These are phyloP conservation scores for Amniataba percoides DNA, from an alignment of 2,797 vertebrate genomes.

Conservation along the genomic window DNA sequence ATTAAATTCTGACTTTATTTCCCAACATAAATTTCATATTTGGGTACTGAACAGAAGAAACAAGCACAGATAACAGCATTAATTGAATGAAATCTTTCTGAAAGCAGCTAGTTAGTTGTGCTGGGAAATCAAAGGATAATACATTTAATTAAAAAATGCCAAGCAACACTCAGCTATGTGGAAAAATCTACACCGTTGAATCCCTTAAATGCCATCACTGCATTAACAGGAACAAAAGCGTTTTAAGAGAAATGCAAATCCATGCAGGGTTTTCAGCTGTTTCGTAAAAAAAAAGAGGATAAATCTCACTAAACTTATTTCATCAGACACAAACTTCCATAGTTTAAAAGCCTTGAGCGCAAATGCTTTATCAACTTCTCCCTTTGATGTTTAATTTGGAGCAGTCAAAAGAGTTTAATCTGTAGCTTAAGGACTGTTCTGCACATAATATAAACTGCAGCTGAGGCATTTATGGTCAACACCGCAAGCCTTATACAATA, in stretches of 20 bases:
- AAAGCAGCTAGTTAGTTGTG: not conserved
- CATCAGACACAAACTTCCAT: not conserved
- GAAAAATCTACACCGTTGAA: not conserved
- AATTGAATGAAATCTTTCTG: not conserved
- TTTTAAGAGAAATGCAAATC: not conserved
- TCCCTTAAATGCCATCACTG: not conserved
- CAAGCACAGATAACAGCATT: not conserved
- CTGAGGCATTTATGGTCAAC: constrained; percentile 26
- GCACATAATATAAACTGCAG: constrained; percentile 26
- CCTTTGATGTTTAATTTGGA: constrained; percentile 53
- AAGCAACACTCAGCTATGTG: no score
- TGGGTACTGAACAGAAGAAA: not conserved
- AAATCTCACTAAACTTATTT: constrained; percentile 2
- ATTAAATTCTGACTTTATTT: not conserved
- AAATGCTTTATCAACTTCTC: constrained; percentile 16
- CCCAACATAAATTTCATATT: not conserved
- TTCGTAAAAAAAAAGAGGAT: constrained; percentile 3
- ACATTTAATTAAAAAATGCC: not conserved
- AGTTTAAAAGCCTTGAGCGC: constrained; percentile 22
- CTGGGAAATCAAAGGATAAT: constrained; percentile 19
- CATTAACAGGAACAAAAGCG: not conserved
- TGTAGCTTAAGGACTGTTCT: constrained; percentile 42
- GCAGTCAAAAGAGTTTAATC: constrained; percentile 47
- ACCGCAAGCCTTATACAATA: constrained; percentile 36
- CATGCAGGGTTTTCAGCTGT: not conserved